These are phyloP conservation scores for Brienomyrus longianalis DNA, from an alignment of 2,113 vertebrate species.

Conservation along the genomic window DNA sequence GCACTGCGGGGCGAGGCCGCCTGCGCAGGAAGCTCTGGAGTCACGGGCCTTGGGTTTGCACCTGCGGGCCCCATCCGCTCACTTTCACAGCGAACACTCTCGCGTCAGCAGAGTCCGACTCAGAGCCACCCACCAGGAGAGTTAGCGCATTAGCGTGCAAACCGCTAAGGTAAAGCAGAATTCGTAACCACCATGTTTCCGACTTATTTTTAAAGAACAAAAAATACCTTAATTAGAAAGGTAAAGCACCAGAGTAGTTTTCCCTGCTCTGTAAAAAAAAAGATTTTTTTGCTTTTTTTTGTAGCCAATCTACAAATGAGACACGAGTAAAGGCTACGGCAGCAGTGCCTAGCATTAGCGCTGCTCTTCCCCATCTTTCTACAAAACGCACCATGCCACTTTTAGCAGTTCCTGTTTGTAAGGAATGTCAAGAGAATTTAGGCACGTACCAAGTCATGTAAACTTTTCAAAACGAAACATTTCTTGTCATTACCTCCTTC, in stretches of 20 bases:
- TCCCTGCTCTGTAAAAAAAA: slow-evolving; percentile 18
- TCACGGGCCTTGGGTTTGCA: not conserved
- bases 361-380: not conserved
- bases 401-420: slow-evolving; percentile 21
- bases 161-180: not conserved
- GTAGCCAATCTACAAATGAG: not conserved
- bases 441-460: slow-evolving; percentile 45
- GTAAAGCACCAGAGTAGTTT: slow-evolving; percentile 39
- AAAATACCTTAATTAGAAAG: slow-evolving; percentile 29
- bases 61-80: not conserved
- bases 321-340: not conserved
- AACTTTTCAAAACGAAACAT: slow-evolving; percentile 28
- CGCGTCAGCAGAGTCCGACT: not conserved
- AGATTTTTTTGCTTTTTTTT: not conserved
- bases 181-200: not conserved
- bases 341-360: too few species aligned
- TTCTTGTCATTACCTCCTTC: slow-evolving; percentile 17
- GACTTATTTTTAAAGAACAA: not conserved
- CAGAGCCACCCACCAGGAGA: not conserved
- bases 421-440: slow-evolving; percentile 48
- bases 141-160: not conserved
- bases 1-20: not conserved
- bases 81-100: not conserved
- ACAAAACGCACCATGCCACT: slow-evolving; percentile 10
- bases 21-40: not conserved